Conservation (phyloP, 1,140 invertebrate genomes). For the Daktulosphaira vitifoliae region DNA sequence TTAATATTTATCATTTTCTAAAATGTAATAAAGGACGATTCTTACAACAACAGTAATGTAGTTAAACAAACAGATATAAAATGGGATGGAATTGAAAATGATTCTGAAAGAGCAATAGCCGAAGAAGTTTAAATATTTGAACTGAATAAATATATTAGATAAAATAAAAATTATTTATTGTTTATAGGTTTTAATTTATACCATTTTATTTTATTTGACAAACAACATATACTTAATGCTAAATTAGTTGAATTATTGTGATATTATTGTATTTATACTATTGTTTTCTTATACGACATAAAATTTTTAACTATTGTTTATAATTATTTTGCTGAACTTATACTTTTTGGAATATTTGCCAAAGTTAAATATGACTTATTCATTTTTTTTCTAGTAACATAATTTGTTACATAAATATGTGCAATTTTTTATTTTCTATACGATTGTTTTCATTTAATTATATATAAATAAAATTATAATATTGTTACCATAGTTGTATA, state of each 20-base stretch:
- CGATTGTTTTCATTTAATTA: not conserved
- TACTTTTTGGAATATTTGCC: too few species aligned
- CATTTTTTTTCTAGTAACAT: conserved; percentile 15
- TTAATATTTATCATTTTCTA: not conserved
- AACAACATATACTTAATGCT: conserved; percentile 2
- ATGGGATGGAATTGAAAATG: conserved; percentile 17
- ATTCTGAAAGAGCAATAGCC: not conserved
- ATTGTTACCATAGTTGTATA: conserved; percentile 22
- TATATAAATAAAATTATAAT: not conserved
- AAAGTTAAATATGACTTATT: not conserved
- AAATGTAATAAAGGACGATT: not conserved
- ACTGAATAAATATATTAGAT: not conserved
- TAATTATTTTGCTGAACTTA: not conserved
- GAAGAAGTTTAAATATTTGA: conserved; percentile 15
- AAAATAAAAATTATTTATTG: not conserved
- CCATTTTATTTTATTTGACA: conserved; percentile 1
- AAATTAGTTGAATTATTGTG: conserved; percentile 18
- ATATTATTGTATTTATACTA: conserved; percentile 22
- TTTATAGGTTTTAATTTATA: conserved; percentile 6
- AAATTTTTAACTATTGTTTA: not conserved
- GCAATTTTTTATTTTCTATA: conserved; percentile 5
- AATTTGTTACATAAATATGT: conserved; percentile 28
- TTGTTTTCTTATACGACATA: not conserved
- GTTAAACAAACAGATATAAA: conserved; percentile 17
- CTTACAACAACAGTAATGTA: conserved; percentile 18